phyloP scores from a whole-genome alignment of 2,113 vertebrate species.

The Camelus bactrianus region DNA sequence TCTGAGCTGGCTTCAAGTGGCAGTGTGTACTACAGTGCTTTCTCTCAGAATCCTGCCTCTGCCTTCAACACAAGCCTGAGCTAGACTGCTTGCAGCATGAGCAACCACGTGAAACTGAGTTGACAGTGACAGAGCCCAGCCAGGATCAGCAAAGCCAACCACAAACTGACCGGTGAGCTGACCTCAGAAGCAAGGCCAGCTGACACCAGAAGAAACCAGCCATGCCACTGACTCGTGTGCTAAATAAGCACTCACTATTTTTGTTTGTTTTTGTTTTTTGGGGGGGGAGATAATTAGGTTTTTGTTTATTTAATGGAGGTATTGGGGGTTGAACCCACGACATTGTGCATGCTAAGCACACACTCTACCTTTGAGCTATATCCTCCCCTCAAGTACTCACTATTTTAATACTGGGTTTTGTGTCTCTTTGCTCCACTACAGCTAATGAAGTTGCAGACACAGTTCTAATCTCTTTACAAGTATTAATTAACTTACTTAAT shows the following conservation, averaged over 20 bases:
- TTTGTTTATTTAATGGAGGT: too few species aligned
- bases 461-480: neutral
- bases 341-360: too few species aligned
- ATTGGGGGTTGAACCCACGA: too few species aligned
- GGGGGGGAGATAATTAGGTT: too few species aligned
- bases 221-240: accelerated
- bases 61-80: accelerated
- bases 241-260: neutral
- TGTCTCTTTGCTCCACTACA: neutral
- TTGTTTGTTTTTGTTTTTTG: too few species aligned
- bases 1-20: neutral
- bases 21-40: neutral
- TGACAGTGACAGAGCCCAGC: neutral
- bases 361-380: too few species aligned
- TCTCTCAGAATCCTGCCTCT: neutral
- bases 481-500: neutral
- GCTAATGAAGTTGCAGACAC: neutral
- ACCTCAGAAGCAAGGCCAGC: neutral
- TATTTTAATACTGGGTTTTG: neutral
- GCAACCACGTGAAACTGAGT: neutral
- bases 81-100: neutral
- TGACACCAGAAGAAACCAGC: neutral
- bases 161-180: neutral
- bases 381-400: too few species aligned
- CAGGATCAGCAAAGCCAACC: neutral